phyloP scores from a whole-genome alignment of 2,797 vertebrate genomes.

The Cyprinella venusta region DNA sequence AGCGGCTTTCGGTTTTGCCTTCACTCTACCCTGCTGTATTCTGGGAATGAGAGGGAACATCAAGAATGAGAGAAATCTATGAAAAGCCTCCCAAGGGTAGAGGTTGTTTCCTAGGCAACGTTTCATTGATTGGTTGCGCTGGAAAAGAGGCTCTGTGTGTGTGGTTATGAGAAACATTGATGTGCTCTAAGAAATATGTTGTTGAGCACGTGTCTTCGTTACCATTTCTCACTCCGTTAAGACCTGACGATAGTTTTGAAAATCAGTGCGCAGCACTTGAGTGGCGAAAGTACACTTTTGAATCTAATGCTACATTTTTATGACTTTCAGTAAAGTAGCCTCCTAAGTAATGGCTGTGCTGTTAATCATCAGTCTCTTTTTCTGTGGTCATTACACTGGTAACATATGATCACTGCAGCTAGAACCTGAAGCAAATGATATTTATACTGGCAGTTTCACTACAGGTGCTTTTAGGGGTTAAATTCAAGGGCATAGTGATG shows the following conservation, averaged over 20 bases:
- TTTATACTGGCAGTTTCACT: not conserved
- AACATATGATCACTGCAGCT: not conserved
- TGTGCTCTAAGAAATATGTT: constrained; percentile 58
- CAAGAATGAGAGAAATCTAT: constrained; percentile 66
- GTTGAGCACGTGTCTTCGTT: constrained; percentile 49
- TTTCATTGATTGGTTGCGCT: constrained; percentile 71
- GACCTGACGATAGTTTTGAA: constrained; percentile 13
- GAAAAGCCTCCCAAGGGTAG: constrained; percentile 78
- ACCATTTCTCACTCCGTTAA: constrained; percentile 35
- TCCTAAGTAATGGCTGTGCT: not conserved
- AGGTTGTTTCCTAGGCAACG: constrained; percentile 86
- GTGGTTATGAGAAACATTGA: constrained; percentile 75
- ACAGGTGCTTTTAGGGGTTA: not conserved
- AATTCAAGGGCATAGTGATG: not conserved
- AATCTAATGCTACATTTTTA: constrained; percentile 22
- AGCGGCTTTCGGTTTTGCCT: constrained; percentile 33
- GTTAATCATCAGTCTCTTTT: not conserved
- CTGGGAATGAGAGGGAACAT: constrained; percentile 68
- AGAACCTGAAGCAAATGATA: not conserved
- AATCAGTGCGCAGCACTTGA: constrained; percentile 24
- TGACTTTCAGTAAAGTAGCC: constrained; percentile 8
- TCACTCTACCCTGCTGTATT: constrained; percentile 60
- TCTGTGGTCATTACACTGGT: not conserved
- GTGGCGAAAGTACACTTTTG: constrained; percentile 24
- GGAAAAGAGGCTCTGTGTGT: constrained; percentile 66